Evolutionary conservation across 2,113 vertebrate genomes (phyloP), one percentile per base, ranked within the genome.

Genomic region (Rhinogobius similis): DNA sequence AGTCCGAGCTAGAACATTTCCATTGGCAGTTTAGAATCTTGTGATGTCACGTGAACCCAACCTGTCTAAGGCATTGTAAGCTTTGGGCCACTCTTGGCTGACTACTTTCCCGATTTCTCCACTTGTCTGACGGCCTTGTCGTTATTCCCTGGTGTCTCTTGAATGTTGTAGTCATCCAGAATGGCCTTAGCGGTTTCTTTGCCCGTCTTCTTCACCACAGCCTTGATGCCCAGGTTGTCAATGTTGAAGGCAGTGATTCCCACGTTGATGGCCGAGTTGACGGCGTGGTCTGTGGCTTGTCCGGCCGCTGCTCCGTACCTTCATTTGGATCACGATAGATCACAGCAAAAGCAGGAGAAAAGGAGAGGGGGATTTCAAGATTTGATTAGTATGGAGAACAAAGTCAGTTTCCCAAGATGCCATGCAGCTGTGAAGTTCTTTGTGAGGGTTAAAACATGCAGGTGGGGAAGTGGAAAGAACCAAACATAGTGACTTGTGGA

Each of bases 191-290:
- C 95, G 0, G 98, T 95, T 41, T 98, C 94, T 79, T 95, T 98
- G 48, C 97, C 96, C 9, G 98, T 99, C 88, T 78, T 95, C 86
- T 98, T 98, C 82, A 96, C 97, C 68, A 97, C 90, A 16, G 97
- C 95, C 90, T 98, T 99, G 90, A 99, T 90, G 55, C 98, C 98
- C 55, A 99, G 91, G 90, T 96, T 93, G 79, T 99, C 94, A 24
- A 99, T 95, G 79, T 99, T 99, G 91, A 97, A 95, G 38, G 97
- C 97, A 27, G 97, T 92, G 77, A 97, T 48, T 2, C 98, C 97
- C 50, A 99, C 90, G 53, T 98, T 99, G 85, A 99, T 94, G 73
- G 96, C 98, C 59, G 98, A 99, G 85, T 95, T 95, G 84, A 99
- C 79, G 0, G 96, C 98, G 0, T 95, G 73, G 65, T 99, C 95